Conservation (phyloP, 1,140 invertebrate genomes). For the Gerris buenoi region DNA sequence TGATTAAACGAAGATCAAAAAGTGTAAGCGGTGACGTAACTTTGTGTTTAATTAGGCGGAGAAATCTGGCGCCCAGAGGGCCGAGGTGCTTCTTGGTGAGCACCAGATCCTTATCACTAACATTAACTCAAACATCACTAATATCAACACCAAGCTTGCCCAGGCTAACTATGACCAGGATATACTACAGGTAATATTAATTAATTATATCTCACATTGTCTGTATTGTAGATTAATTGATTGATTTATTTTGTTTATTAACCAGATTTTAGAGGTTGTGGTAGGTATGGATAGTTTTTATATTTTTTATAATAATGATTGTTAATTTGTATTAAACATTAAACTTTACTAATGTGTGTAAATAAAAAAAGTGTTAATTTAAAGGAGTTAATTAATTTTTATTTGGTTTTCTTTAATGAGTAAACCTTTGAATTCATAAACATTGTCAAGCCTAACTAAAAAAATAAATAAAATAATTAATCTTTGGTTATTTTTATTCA, state of each 20-base stretch:
- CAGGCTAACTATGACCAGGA: conserved; percentile 18
- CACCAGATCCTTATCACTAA: conserved; percentile 16
- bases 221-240: too few species aligned
- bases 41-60: conserved; percentile 16
- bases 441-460: too few species aligned
- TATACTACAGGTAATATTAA: conserved; percentile 14
- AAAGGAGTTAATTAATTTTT: too few species aligned
- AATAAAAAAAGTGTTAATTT: too few species aligned
- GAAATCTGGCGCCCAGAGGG: conserved; percentile 16
- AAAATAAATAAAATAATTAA: too few species aligned
- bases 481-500: too few species aligned
- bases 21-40: too few species aligned
- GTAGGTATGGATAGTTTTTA: neutral
- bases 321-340: neutral
- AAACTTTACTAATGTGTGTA: neutral
- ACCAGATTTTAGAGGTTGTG: neutral
- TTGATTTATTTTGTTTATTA: too few species aligned
- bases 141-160: conserved; percentile 16
- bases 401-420: too few species aligned
- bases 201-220: too few species aligned
- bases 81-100: conserved; percentile 12
- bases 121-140: conserved; percentile 17
- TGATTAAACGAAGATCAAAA: too few species aligned
- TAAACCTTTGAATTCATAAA: too few species aligned
- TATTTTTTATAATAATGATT: neutral